Base-by-base conservation (phyloP, 2,888 invertebrate species). In the Drosophila incognita region DNA sequence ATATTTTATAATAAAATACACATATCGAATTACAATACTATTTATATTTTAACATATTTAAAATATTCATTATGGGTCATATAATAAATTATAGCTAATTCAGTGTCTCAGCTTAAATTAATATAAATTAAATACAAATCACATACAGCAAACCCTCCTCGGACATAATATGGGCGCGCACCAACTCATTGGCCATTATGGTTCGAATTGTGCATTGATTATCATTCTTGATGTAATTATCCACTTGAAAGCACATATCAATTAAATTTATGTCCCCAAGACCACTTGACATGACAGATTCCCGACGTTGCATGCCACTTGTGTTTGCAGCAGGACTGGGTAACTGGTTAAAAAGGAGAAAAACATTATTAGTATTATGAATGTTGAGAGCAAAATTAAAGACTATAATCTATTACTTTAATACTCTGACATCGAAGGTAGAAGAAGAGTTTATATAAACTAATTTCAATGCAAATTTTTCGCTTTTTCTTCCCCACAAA, bases 71-170 rank as follows among this genome's bases (percentile, higher is more conserved):
- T 29, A 29, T 29, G 49, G 11, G 11, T 10, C 1, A 51, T 7
- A 51, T 31, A n/a, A 52, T 21, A 18, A 21, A 56, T 40, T 21
- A 3, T 4, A 0, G n/a, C 15, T 38, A 7, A 40, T 38, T 36
- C 36, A 27, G 10, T 54, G 11, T 27, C 27, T 38, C 24, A 38
- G 18, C 38, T 29, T 8, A 29, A 15, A 15, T 13, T 15, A 27
- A 15, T 15, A 29, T 40, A 29, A 3, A 15, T n/a, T n/a, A 18
- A 46, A 29, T 27, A 66, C 7, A 46, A 46, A 46, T 24, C 15
- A 24, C 82, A 69, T 73, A 87, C 87, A 90, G 58, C 29, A 90
- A 57, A 15, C 87, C 90, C 7, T 79, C 65, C 0, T 40, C 58
- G 4, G 74, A 74, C 53, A 61, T 71, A 5, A 65, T 33, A 5